phyloP scores from a whole-genome alignment of 1,140 invertebrate species.

The Papilio xuthus region DNA sequence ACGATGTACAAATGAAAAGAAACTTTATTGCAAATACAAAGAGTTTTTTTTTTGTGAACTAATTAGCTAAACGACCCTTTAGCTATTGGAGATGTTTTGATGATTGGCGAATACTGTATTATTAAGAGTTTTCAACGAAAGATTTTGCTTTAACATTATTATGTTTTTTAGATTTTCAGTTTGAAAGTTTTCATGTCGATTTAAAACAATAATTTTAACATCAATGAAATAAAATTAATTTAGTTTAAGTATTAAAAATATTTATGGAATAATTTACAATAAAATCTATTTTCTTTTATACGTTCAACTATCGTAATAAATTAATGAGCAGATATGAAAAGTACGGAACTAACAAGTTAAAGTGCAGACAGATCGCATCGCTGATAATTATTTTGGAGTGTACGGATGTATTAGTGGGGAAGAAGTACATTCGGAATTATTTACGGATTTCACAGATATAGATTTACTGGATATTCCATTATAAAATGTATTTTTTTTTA shows the following conservation, averaged over 20 bases:
- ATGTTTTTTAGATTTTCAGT: slow-evolving; percentile 34
- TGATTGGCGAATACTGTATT: slow-evolving; percentile 62
- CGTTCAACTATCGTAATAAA: neutral
- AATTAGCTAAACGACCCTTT: slow-evolving; percentile 49
- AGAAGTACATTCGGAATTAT: slow-evolving; percentile 26
- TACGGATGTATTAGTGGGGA: slow-evolving; percentile 22
- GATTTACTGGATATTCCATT: slow-evolving; percentile 5
- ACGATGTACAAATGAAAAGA: slow-evolving; percentile 45
- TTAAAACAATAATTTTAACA: neutral
- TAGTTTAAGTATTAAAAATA: too few species aligned
- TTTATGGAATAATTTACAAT: too few species aligned
- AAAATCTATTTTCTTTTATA: too few species aligned
- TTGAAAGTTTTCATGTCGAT: neutral
- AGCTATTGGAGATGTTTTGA: slow-evolving; percentile 66
- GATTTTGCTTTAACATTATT: slow-evolving; percentile 38
- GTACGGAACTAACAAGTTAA: slow-evolving; percentile 3
- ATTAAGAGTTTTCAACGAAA: slow-evolving; percentile 51
- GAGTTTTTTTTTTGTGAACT: slow-evolving; percentile 47
- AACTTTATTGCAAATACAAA: slow-evolving; percentile 44
- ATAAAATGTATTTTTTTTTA: neutral
- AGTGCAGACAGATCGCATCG: slow-evolving; percentile 11
- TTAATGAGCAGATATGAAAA: neutral
- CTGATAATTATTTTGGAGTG: slow-evolving; percentile 35
- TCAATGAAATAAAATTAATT: too few species aligned
- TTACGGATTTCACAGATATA: neutral